phyloP scores from a whole-genome alignment of 1,140 invertebrate genomes.

The Conopomorpha cramerella region DNA sequence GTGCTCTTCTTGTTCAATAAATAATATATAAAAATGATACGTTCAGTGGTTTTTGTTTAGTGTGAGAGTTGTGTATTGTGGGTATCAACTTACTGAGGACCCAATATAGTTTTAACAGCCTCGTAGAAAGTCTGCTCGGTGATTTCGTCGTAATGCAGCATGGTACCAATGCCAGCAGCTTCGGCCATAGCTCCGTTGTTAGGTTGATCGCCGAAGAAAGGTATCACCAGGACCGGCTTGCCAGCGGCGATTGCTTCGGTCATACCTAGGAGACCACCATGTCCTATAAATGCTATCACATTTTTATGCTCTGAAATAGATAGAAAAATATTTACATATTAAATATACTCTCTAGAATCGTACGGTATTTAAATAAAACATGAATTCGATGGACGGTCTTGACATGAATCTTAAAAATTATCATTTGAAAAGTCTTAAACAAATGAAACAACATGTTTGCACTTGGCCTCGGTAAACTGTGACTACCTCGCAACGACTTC shows the following conservation, averaged over 20 bases:
- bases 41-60: no score
- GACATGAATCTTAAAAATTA: no score
- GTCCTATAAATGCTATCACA: slow-evolving; percentile 67
- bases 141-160: slow-evolving; percentile 27
- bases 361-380: no score
- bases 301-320: slow-evolving; percentile 65
- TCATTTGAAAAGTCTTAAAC: no score
- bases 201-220: slow-evolving; percentile 66
- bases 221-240: slow-evolving; percentile 68
- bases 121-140: slow-evolving; percentile 33
- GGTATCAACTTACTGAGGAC: slow-evolving; percentile 56
- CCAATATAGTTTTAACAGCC: slow-evolving; percentile 38
- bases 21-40: no score
- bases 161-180: slow-evolving; percentile 30
- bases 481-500: no score
- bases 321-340: slow-evolving; percentile 3
- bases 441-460: no score
- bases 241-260: slow-evolving; percentile 67
- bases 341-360: no score
- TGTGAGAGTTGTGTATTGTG: no score
- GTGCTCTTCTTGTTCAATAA: no score
- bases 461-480: no score
- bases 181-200: slow-evolving; percentile 49
- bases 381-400: no score
- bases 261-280: slow-evolving; percentile 69